phyloP scores from a whole-genome alignment of 2,888 invertebrate genomes.

The Maniola hyperantus region DNA sequence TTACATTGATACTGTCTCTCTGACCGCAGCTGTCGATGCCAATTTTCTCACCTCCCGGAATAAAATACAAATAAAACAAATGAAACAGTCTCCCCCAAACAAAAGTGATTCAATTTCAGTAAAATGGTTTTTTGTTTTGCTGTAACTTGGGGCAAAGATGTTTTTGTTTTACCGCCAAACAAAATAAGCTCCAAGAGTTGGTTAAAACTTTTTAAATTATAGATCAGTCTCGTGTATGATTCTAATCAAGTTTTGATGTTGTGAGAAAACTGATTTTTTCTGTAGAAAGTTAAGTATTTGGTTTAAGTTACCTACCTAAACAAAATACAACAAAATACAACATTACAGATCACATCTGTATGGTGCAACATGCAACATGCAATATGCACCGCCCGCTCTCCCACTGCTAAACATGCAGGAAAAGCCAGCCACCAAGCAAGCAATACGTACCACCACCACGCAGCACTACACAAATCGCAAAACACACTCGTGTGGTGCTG shows the following conservation, averaged over 20 bases:
- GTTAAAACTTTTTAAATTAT: constrained; percentile 16
- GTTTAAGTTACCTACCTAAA: no score
- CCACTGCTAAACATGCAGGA: no score
- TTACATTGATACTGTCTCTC: no score
- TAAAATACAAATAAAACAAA: constrained; percentile 24
- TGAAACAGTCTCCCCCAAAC: constrained; percentile 14
- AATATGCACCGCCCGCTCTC: no score
- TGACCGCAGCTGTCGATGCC: constrained; percentile 7
- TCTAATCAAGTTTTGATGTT: neutral
- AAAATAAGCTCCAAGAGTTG: neutral
- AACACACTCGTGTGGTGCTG: no score
- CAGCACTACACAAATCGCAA: no score
- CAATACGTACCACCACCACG: no score
- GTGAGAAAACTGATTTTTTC: neutral
- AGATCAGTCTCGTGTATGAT: neutral
- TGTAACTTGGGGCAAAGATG: neutral
- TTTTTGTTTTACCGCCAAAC: constrained; percentile 13
- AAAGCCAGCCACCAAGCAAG: no score
- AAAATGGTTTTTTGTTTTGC: constrained; percentile 16
- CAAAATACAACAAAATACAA: no score
- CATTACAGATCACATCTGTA: no score
- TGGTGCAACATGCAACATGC: no score
- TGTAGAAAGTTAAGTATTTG: no score
- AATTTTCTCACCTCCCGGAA: constrained; percentile 23
- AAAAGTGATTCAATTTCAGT: constrained; percentile 20